Conservation (phyloP, 2,888 invertebrate species). For the Dasypogon diadema region DNA sequence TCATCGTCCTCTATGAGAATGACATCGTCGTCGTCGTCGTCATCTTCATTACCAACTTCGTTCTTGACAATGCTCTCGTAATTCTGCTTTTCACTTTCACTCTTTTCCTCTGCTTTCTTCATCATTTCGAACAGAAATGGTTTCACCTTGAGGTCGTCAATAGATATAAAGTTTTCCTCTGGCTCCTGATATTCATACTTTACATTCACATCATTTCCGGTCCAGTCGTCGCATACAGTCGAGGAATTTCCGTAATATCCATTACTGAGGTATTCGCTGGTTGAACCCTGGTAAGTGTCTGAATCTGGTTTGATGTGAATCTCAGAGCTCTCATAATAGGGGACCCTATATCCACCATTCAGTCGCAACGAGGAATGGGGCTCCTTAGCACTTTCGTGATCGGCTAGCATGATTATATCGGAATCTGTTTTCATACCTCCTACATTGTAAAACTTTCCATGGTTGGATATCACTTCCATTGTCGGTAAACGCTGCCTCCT, state of each 20-base stretch:
- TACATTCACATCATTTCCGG: neutral
- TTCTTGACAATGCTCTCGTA: neutral
- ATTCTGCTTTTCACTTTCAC: constrained; percentile 50
- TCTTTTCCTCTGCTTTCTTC: constrained; percentile 24
- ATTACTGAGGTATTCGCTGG: neutral
- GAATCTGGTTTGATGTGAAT: constrained; percentile 13
- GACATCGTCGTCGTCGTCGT: neutral
- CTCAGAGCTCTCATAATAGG: neutral
- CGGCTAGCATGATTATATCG: neutral
- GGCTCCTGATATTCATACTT: constrained; percentile 62
- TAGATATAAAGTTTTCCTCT: constrained; percentile 66
- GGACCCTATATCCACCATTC: neutral
- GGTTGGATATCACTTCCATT: neutral
- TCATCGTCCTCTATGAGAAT: constrained; percentile 12
- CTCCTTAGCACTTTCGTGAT: neutral
- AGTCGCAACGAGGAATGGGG: neutral
- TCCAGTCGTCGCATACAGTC: neutral
- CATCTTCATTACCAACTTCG: neutral
- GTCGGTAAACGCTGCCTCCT: too few species aligned
- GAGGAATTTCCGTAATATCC: neutral
- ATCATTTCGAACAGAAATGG: constrained; percentile 62
- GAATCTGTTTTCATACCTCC: neutral
- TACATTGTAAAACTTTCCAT: neutral
- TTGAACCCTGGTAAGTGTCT: neutral
- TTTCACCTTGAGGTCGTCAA: constrained; percentile 66